Conservation (phyloP, 2,888 invertebrate genomes). For the Pseudococcus viburni region DNA sequence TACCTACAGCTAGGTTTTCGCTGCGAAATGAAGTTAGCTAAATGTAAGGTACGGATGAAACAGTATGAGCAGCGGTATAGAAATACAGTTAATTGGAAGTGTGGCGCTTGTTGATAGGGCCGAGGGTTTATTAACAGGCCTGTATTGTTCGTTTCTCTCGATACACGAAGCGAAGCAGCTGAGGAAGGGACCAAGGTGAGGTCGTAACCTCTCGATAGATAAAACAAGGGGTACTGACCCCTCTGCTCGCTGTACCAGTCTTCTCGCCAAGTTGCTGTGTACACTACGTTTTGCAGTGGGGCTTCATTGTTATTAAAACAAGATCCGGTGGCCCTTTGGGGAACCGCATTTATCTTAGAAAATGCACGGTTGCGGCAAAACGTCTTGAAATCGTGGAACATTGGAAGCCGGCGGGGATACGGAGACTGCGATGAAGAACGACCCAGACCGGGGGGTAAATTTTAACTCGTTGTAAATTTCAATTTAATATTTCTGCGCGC, state of each 20-base stretch:
- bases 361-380: background rate
- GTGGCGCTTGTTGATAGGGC: constrained; percentile 61
- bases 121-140: constrained; percentile 58
- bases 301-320: constrained; percentile 56
- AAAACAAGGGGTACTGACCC: background rate
- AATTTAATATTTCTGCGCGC: constrained; percentile 55
- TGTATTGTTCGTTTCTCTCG: constrained; percentile 56
- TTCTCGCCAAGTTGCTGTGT: background rate
- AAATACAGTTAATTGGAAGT: constrained; percentile 60
- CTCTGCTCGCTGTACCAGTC: background rate
- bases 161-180: background rate
- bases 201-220: background rate
- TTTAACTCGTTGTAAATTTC: constrained; percentile 62
- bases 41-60: background rate
- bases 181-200: background rate
- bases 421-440: background rate
- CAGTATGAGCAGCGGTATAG: background rate
- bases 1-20: background rate
- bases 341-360: constrained; percentile 58
- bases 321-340: constrained; percentile 42
- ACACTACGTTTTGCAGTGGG: background rate
- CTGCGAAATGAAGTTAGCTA: too few relatives aligned
- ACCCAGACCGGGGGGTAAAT: constrained; percentile 26
- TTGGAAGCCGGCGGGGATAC: background rate
- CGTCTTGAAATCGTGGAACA: constrained; percentile 57